Percentiles rank a stretch among this genome's conserved stretches.
These are phyloP conservation scores for Ptychobarbus kaznakovi DNA, from an alignment of 2,797 vertebrate genomes.

Conservation along the genomic window DNA sequence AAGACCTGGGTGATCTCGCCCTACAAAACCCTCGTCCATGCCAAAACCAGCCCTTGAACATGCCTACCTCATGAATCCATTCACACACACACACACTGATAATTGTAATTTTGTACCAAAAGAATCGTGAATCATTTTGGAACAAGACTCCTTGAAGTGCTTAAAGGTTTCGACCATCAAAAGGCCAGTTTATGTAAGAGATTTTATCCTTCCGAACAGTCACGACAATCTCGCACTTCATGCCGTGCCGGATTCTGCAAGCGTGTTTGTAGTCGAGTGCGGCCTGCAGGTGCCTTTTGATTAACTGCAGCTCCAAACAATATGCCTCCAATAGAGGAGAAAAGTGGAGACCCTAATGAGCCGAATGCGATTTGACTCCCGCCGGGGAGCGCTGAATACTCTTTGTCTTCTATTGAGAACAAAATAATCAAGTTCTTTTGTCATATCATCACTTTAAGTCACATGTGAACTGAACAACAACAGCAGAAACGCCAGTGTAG, in stretches of 20 bases:
- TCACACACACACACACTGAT: constrained; percentile 8
- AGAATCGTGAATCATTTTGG: not conserved
- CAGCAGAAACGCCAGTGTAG: constrained; percentile 12
- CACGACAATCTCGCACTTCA: not conserved
- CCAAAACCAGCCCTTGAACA: not conserved
- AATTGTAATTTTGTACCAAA: not conserved
- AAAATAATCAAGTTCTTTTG: constrained; percentile 46
- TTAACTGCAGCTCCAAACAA: constrained; percentile 47
- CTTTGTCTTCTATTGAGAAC: constrained; percentile 35
- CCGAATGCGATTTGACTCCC: constrained; percentile 54
- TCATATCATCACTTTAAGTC: constrained; percentile 23
- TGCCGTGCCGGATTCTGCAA: constrained; percentile 19
- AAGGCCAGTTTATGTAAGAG: not conserved
- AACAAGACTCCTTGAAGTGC: not conserved
- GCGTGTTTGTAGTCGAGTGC: constrained; percentile 34
- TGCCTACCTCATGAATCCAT: not conserved
- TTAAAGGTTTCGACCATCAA: not conserved
- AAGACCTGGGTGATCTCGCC: constrained; percentile 1
- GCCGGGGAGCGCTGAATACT: constrained; percentile 37
- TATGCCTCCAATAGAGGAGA: constrained; percentile 43
- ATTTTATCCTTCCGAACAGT: not conserved
- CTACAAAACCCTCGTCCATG: not conserved
- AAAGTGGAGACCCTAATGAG: constrained; percentile 55
- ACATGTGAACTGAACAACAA: constrained; percentile 19
- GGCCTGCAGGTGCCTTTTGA: constrained; percentile 54